These are phyloP conservation scores for Cettia cetti DNA, from an alignment of 2,113 vertebrate genomes.

Conservation along the genomic window DNA sequence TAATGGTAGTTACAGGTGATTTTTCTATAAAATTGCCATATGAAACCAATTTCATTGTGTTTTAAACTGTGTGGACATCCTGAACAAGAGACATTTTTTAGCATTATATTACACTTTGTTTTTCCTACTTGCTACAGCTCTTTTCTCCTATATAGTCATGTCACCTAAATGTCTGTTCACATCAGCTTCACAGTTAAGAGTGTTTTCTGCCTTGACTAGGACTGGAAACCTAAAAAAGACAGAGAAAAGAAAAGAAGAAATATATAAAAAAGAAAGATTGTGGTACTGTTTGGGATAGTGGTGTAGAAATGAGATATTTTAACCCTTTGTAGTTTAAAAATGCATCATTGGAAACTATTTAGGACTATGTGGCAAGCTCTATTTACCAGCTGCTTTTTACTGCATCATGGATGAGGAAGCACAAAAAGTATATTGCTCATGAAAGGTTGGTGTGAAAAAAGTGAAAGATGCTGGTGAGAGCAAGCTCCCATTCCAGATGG, in stretches of 20 bases:
- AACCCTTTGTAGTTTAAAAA: neutral
- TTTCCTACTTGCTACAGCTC: neutral
- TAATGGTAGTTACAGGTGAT: neutral
- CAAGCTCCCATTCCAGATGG: neutral
- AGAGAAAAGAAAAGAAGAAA: neutral
- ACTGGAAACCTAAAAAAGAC: neutral
- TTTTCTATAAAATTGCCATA: neutral
- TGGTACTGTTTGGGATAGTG: neutral
- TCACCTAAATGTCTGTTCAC: neutral
- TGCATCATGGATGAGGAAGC: neutral
- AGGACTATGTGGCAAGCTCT: neutral
- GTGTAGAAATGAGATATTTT: neutral
- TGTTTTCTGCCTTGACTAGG: neutral
- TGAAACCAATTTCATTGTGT: neutral
- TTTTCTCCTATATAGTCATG: neutral
- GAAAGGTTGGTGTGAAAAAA: neutral
- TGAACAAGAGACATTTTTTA: neutral
- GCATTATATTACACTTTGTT: neutral
- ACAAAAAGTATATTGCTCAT: neutral
- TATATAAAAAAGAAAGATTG: neutral
- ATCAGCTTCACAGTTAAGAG: neutral
- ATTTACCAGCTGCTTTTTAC: neutral
- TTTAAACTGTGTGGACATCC: neutral
- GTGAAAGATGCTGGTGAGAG: neutral
- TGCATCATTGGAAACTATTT: accelerated